A percentile compares a stretch with the other conserved stretches of the same genome.
These are phyloP conservation scores for Leptopilina myrica DNA, from an alignment of 2,888 invertebrate species.

Conservation along the genomic window DNA sequence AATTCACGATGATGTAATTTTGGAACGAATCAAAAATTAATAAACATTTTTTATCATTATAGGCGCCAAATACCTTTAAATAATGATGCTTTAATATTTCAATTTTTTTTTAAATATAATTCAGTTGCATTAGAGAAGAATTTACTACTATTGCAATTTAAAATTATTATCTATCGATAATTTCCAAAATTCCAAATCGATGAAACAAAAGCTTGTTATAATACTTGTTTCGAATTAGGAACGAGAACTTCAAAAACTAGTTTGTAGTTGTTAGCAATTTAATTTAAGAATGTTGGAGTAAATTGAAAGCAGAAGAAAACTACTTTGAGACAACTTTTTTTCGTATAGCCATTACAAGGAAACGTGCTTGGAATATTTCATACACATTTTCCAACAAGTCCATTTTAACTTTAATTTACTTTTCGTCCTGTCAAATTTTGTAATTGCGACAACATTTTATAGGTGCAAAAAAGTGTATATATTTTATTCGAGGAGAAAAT, in stretches of 20 bases:
- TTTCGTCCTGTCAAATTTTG: background rate
- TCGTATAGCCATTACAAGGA: background rate
- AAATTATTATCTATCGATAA: no score
- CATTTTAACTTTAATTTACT: slow-evolving; percentile 3
- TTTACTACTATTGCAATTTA: no score
- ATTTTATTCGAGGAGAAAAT: background rate
- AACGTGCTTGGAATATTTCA: slow-evolving; percentile 35
- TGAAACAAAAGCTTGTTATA: no score
- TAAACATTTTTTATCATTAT: no score
- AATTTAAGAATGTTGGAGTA: slow-evolving; percentile 18
- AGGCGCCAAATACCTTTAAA: no score
- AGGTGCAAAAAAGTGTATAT: background rate
- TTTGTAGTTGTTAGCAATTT: slow-evolving; percentile 22
- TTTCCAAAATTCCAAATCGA: no score
- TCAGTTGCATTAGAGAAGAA: no score
- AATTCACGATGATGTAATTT: no score
- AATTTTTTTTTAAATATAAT: no score
- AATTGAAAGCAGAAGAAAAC: slow-evolving; percentile 35
- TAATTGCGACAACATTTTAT: background rate
- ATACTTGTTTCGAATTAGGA: background rate
- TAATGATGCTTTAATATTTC: no score
- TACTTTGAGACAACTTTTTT: slow-evolving; percentile 24
- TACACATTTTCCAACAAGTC: background rate
- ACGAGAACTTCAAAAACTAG: background rate
- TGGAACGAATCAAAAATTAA: no score